Evolutionary conservation across 2,113 vertebrate species (phyloP).

Genomic region (Thunnus maccoyii): DNA sequence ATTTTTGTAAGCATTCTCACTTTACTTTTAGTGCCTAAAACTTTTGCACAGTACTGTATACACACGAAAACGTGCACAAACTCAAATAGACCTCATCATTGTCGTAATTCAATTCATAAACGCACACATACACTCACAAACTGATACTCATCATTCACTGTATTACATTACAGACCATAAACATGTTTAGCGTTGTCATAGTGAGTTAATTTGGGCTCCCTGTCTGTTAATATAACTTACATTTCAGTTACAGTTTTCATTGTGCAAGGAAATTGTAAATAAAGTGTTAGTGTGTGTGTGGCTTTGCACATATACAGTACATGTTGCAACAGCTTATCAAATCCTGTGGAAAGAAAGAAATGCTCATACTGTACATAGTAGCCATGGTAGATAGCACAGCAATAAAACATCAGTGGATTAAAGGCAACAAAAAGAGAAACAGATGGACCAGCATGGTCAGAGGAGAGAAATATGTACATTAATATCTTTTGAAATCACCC

Average conservation of each 20-base stretch:
- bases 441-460: background rate
- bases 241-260: too few species aligned
- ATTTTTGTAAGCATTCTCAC: too few species aligned
- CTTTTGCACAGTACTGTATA: too few species aligned
- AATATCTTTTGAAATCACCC: background rate
- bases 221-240: too few species aligned
- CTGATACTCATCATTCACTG: too few species aligned
- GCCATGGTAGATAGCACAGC: background rate
- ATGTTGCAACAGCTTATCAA: slow-evolving; percentile 7
- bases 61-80: too few species aligned
- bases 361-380: background rate
- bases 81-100: too few species aligned
- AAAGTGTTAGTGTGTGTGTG: background rate
- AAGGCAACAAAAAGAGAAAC: slow-evolving; percentile 16
- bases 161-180: too few species aligned
- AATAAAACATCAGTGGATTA: slow-evolving; percentile 20
- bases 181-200: too few species aligned
- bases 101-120: slow-evolving; percentile 22
- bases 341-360: background rate
- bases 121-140: background rate
- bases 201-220: too few species aligned
- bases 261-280: background rate
- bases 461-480: background rate
- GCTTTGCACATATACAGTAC: background rate
- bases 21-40: too few species aligned